Conservation (phyloP, 2,888 invertebrate species). For the Spodoptera picta region DNA sequence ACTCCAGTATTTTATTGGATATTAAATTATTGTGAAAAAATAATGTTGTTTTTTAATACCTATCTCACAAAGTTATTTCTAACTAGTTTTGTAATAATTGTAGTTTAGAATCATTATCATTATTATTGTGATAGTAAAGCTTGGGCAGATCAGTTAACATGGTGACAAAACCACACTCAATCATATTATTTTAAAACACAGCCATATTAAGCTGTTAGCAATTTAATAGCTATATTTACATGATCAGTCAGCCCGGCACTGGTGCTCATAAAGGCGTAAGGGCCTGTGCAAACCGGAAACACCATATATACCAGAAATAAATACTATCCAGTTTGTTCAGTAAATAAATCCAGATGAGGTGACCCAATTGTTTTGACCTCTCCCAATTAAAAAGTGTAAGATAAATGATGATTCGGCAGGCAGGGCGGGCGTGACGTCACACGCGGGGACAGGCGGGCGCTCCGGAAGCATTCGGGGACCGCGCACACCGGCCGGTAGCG, state of each 20-base stretch:
- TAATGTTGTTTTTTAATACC: neutral
- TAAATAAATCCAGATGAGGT: conserved; percentile 76
- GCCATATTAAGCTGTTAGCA: conserved; percentile 4
- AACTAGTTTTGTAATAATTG: too few relatives aligned
- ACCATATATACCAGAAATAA: conserved; percentile 61
- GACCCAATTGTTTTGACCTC: conserved; percentile 87
- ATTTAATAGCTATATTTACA: conserved; percentile 36
- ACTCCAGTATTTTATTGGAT: conserved; percentile 10
- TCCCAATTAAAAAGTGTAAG: conserved; percentile 86
- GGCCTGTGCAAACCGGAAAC: conserved; percentile 61
- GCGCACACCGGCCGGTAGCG: conserved; percentile 73
- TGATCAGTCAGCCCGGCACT: conserved; percentile 35
- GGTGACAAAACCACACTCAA: conserved; percentile 12
- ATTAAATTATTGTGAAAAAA: conserved; percentile 5
- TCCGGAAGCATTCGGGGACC: conserved; percentile 78
- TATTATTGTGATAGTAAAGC: neutral
- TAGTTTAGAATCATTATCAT: neutral
- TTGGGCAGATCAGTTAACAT: neutral
- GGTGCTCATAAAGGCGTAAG: conserved; percentile 43
- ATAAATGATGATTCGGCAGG: conserved; percentile 76
- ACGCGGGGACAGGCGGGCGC: conserved; percentile 67
- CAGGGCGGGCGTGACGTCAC: conserved; percentile 73
- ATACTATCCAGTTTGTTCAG: conserved; percentile 66
- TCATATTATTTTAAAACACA: conserved; percentile 1
- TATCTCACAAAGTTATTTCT: too few relatives aligned